Conservation (phyloP, 2,888 invertebrate species). For the Plebejus argus region DNA sequence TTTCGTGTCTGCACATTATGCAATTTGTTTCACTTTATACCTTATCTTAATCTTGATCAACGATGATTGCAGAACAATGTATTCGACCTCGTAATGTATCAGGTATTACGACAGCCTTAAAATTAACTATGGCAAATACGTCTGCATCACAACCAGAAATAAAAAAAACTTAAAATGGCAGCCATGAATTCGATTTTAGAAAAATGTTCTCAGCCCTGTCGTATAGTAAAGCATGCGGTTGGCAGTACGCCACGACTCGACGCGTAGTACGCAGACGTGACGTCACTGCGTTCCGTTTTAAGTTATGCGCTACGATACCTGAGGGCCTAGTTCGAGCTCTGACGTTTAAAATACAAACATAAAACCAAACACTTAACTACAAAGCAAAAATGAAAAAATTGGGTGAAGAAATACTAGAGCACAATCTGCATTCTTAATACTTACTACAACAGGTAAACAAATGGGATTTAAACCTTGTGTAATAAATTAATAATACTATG, state of each 20-base stretch:
- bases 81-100: neutral
- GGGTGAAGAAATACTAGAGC: too few relatives aligned
- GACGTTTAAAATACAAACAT: neutral
- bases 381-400: too few relatives aligned
- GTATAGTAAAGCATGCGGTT: conserved; percentile 39
- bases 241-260: conserved; percentile 49
- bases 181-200: neutral
- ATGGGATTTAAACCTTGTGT: too few relatives aligned
- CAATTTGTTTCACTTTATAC: neutral
- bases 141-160: too few relatives aligned
- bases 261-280: conserved; percentile 56
- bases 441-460: too few relatives aligned
- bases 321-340: conserved; percentile 9
- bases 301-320: conserved; percentile 37
- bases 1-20: neutral
- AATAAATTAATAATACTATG: too few relatives aligned
- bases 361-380: too few relatives aligned
- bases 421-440: too few relatives aligned
- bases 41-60: conserved; percentile 9
- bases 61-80: conserved; percentile 5
- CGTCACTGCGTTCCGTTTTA: conserved; percentile 52
- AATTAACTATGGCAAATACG: too few relatives aligned
- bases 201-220: conserved; percentile 38
- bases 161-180: neutral
- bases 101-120: neutral